A percentile compares a stretch with the other conserved stretches of the same genome.
Evolutionary conservation across 2,888 invertebrate genomes (phyloP).

Genomic region (Plebejus anna): DNA sequence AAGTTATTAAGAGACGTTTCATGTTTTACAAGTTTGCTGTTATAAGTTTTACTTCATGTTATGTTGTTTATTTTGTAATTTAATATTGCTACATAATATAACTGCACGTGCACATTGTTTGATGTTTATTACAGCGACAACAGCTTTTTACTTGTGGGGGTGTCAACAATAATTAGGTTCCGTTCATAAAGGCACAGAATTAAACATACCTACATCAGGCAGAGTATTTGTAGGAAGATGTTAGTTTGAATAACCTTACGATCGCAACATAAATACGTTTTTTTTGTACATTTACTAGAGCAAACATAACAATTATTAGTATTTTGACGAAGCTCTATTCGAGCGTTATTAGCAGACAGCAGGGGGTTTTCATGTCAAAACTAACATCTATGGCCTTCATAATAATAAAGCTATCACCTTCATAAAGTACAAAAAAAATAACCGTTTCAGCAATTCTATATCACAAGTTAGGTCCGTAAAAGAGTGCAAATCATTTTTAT

Average conservation of each 20-base stretch:
- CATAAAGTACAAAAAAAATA: conserved; percentile 13
- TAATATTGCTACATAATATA: not conserved
- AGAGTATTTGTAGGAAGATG: too few relatives aligned
- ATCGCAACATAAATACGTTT: too few relatives aligned
- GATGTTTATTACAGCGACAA: not conserved
- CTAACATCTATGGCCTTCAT: not conserved
- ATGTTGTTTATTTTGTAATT: not conserved
- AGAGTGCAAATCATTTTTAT: conserved; percentile 24
- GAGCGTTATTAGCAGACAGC: too few relatives aligned
- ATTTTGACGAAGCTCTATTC: too few relatives aligned
- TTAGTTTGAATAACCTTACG: too few relatives aligned
- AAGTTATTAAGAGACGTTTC: conserved; percentile 19
- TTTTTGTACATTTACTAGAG: too few relatives aligned
- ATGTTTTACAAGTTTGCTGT: not conserved
- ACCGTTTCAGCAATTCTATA: conserved; percentile 19
- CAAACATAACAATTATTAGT: too few relatives aligned
- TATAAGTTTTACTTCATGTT: not conserved
- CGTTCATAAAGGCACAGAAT: too few relatives aligned
- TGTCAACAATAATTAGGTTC: too few relatives aligned
- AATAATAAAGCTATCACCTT: conserved; percentile 1
- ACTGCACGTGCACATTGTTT: too few relatives aligned
- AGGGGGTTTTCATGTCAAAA: too few relatives aligned
- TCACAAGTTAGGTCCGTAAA: conserved; percentile 22
- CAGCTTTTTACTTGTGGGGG: not conserved
- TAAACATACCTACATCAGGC: too few relatives aligned